A percentile compares a stretch with the other conserved stretches of the same genome.
phyloP scores from a whole-genome alignment of 2,797 vertebrate species.

The Lutjanus argentimaculatus region DNA sequence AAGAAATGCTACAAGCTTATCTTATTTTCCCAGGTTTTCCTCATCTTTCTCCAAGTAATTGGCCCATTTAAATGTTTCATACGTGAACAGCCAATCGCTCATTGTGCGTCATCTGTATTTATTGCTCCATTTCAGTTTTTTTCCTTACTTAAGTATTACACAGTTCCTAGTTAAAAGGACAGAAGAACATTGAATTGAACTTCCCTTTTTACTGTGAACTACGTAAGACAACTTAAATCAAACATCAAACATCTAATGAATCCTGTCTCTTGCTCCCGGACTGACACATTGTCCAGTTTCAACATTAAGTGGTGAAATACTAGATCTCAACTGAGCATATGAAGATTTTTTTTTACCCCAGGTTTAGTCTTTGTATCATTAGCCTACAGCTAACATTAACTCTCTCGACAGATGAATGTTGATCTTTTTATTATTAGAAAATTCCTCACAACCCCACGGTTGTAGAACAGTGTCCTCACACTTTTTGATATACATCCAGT shows the following conservation, averaged over 20 bases:
- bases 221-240: too few relatives aligned
- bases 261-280: too few relatives aligned
- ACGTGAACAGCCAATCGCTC: neutral
- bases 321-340: too few relatives aligned
- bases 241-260: too few relatives aligned
- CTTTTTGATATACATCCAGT: neutral
- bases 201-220: too few relatives aligned
- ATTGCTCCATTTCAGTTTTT: neutral
- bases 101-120: conserved; percentile 2
- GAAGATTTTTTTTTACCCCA: too few relatives aligned
- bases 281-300: too few relatives aligned
- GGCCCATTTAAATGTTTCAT: neutral
- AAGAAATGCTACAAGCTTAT: too few relatives aligned
- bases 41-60: neutral
- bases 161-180: neutral
- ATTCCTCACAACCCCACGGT: neutral
- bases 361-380: neutral
- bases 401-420: too few relatives aligned
- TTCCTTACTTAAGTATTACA: neutral
- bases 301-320: too few relatives aligned
- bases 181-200: neutral
- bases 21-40: neutral
- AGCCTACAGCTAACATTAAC: neutral
- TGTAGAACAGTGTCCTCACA: neutral
- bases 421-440: neutral